These are phyloP conservation scores for Andinoacara biseriatus DNA, from an alignment of 2,113 vertebrate species.

Conservation along the genomic window DNA sequence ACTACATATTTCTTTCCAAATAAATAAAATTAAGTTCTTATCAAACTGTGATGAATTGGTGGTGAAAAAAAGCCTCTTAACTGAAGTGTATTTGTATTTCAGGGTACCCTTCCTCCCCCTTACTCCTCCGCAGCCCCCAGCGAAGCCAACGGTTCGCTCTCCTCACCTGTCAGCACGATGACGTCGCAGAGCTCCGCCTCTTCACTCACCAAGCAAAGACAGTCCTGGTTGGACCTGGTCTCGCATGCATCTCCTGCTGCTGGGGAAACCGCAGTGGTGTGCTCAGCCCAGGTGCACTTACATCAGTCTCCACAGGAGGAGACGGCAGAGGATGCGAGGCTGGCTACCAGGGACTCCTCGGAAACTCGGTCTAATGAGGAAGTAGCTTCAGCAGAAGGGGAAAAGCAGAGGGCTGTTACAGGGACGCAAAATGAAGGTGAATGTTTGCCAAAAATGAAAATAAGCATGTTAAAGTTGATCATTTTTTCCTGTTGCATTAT, in stretches of 20 bases:
- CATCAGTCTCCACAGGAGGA: conserved; percentile 40
- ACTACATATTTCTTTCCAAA: neutral
- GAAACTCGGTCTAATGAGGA: conserved; percentile 49
- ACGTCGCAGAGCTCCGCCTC: conserved; percentile 82
- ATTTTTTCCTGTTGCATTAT: neutral
- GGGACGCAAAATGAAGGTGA: conserved; percentile 44
- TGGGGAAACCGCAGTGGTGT: conserved; percentile 74
- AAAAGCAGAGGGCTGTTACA: conserved; percentile 36
- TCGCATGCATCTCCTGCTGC: conserved; percentile 69
- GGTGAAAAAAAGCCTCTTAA: neutral
- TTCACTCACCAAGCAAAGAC: conserved; percentile 82
- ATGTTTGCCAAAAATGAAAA: no score
- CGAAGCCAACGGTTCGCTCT: conserved; percentile 82
- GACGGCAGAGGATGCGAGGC: conserved; percentile 13
- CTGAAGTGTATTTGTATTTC: neutral
- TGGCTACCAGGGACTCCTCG: conserved; percentile 47
- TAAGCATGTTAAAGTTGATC: no score
- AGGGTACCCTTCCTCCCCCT: conserved; percentile 81
- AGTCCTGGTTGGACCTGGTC: conserved; percentile 85
- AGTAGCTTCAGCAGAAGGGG: conserved; percentile 20
- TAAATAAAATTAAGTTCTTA: neutral
- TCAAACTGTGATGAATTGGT: neutral
- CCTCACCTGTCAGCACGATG: conserved; percentile 83
- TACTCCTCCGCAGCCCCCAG: conserved; percentile 81
- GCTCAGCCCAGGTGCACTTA: conserved; percentile 79